Conservation (phyloP, 2,113 vertebrate genomes). For the Actenoides lindsayi region DNA sequence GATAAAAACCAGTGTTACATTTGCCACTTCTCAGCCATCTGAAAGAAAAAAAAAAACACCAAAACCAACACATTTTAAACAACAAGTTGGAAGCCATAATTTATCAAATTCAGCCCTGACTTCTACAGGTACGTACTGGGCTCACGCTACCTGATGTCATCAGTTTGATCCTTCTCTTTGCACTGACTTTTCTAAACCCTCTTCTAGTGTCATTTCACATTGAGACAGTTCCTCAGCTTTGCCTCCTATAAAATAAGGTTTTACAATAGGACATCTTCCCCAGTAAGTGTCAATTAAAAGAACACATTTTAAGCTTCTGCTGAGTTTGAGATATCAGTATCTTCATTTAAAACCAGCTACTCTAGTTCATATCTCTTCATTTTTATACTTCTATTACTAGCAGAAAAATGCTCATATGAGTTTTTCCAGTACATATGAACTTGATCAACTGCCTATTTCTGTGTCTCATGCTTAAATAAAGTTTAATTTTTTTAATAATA, state of each 20-base stretch:
- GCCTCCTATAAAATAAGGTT: neutral
- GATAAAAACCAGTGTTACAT: neutral
- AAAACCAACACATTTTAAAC: neutral
- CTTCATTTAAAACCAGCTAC: neutral
- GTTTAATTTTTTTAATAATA: neutral
- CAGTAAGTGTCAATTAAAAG: neutral
- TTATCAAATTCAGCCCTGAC: neutral
- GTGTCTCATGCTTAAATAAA: neutral
- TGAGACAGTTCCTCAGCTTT: neutral
- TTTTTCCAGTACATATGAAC: neutral
- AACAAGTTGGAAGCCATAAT: neutral
- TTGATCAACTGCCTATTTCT: neutral
- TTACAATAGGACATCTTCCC: neutral
- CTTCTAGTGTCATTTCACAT: neutral
- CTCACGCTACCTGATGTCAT: neutral
- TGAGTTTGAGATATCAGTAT: neutral
- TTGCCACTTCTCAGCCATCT: neutral
- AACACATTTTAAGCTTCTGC: neutral
- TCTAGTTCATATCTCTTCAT: neutral
- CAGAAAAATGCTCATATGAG: neutral
- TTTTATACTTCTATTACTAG: neutral
- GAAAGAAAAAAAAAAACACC: neutral
- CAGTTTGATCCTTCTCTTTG: neutral
- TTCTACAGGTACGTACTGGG: neutral
- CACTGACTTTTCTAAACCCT: neutral